Evolutionary conservation across 2,113 vertebrate genomes (phyloP).

Genomic region (Sphaerodactylus townsendi): DNA sequence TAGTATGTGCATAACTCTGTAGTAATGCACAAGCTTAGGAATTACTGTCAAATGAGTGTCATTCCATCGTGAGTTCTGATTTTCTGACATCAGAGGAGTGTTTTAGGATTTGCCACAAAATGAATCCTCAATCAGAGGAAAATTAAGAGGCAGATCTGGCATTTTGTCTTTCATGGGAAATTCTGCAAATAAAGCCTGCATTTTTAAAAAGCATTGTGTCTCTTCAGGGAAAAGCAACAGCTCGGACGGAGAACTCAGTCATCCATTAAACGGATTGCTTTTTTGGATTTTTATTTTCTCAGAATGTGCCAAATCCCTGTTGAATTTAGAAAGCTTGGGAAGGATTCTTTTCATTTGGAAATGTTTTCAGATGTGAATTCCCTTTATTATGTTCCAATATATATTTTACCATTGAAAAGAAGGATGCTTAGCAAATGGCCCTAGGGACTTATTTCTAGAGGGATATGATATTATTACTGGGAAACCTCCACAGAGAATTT

Average conservation of each 20-base stretch:
- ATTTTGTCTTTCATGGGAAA: not conserved
- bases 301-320: slow-evolving; percentile 14
- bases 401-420: slow-evolving; percentile 26
- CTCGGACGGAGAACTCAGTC: not conserved
- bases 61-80: not conserved
- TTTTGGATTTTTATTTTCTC: slow-evolving; percentile 43
- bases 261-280: slow-evolving; percentile 32
- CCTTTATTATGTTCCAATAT: slow-evolving; percentile 52
- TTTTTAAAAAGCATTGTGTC: not conserved
- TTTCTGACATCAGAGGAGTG: slow-evolving; percentile 14
- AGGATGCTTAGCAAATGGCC: slow-evolving; percentile 33
- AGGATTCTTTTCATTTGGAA: slow-evolving; percentile 54
- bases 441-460: not conserved
- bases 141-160: not conserved
- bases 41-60: not conserved
- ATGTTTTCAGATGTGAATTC: slow-evolving; percentile 35
- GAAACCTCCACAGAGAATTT: not conserved
- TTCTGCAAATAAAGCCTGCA: not conserved
- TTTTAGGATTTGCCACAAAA: not conserved
- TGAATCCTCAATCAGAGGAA: not conserved
- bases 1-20: not conserved
- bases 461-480: slow-evolving; percentile 1
- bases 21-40: not conserved
- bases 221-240: not conserved
- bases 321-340: slow-evolving; percentile 43